A percentile compares a stretch with the other conserved stretches of the same genome.
Evolutionary conservation across 92 coral and sea anemone species (phyloP).

Genomic region (Parazoanthus atlanticus): DNA sequence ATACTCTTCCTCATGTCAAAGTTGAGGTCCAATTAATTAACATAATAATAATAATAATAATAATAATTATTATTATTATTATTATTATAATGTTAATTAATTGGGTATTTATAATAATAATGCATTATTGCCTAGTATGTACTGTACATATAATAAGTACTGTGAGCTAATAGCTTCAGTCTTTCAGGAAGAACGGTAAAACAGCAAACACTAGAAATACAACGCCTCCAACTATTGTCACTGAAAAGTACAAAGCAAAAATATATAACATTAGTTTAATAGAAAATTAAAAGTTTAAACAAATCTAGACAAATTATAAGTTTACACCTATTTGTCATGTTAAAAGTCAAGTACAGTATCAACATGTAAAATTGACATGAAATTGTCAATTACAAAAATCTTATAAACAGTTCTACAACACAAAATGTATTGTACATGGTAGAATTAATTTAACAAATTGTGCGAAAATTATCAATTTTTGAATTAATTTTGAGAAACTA

Average conservation of each 20-base stretch:
- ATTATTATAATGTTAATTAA: too few species aligned
- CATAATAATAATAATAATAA: neutral
- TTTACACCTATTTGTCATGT: too few species aligned
- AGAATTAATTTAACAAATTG: too few species aligned
- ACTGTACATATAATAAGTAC: neutral
- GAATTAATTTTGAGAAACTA: too few species aligned
- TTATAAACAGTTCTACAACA: neutral
- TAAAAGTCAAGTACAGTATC: too few species aligned
- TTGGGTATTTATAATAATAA: neutral
- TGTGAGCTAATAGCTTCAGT: slow-evolving; percentile 12
- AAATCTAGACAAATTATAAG: too few species aligned
- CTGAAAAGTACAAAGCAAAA: slow-evolving; percentile 65
- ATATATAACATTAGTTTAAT: neutral
- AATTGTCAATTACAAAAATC: too few species aligned
- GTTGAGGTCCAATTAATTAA: too few species aligned
- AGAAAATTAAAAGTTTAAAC: neutral
- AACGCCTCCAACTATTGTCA: slow-evolving; percentile 94
- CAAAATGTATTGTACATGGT: neutral
- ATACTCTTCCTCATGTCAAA: neutral
- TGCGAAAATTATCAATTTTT: too few species aligned
- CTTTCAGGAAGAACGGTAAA: slow-evolving; percentile 77
- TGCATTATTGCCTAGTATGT: neutral
- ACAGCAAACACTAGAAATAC: slow-evolving; percentile 96
- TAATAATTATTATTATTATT: too few species aligned
- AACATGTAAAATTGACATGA: too few species aligned